Evolutionary conservation across 2,113 vertebrate species (phyloP), one percentile per base, ranked within the genome.

Genomic region (Gorsachius goisagi): DNA sequence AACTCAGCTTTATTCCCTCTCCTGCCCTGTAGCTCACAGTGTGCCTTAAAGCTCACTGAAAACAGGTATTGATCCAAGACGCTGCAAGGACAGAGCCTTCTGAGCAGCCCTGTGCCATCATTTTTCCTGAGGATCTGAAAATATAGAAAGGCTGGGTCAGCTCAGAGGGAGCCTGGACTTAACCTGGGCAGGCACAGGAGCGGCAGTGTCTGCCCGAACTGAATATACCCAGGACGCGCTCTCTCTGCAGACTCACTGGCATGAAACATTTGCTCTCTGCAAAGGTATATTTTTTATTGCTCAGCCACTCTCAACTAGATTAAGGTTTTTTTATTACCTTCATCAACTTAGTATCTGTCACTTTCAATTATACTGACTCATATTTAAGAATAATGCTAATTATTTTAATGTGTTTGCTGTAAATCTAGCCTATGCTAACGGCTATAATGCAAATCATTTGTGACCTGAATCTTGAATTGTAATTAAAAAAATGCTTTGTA

Each of bases 381-480:
- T 85, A 92, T 81, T 92, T 97, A 97, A 96, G 90, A 97, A 92
- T 85, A 97, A 94, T 85, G 81, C 39, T 96, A 94, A 97, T 95
- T 97, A 93, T 96, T 93, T 93, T 93, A 94, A 89, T 85, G 76
- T 89, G 76, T 96, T 96, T 96, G 96, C 73, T 92, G 69, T 93
- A 97, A 97, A 96, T 92, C 89, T 81, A 90, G 39, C 32, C 60
- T 84, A 84, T 92, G 63, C 33, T 93, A 93, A 94, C 17, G 60
- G 82, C 64, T 64, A 26, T 84, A 81, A 94, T 79, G 76, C 60
- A 89, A 91, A 89, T 85, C 3, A 64, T 89, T 96, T 95, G 59
- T 41, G 45, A 95, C 37, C 26, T 87, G 74, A 89, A 88, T 89
- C 50, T 75, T 87, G 92, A 88, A 82, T 68, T 85, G 87, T 50